Percentiles rank a stretch among this genome's conserved stretches.
Conservation (phyloP, 2,797 vertebrate species). For the Discoglossus pictus region DNA sequence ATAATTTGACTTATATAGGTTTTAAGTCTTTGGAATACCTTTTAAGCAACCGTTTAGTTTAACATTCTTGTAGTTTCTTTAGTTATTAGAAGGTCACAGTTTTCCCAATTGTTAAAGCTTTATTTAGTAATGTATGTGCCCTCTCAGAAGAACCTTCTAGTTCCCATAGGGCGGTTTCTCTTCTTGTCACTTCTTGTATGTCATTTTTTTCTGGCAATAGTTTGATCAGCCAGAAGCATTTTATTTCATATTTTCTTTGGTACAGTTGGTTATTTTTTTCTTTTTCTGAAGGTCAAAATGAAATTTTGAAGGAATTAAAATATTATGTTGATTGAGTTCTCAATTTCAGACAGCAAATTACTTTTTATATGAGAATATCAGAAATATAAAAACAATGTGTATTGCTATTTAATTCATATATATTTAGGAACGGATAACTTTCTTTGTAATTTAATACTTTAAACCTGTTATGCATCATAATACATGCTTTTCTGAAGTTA, state of each 20-base stretch:
- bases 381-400: no score
- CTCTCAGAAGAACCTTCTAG: constrained; percentile 25
- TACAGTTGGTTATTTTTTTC: constrained; percentile 44
- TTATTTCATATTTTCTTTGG: constrained; percentile 18
- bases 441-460: no score
- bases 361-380: no score
- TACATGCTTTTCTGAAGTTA: no score
- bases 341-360: no score
- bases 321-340: no score
- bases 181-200: constrained; percentile 50
- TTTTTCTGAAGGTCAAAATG: constrained; percentile 1
- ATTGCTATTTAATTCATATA: no score
- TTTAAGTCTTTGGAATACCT: no score
- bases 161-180: constrained; percentile 46
- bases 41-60: constrained; percentile 17
- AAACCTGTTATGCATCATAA: no score
- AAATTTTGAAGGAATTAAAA: constrained; percentile 33
- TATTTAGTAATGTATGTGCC: constrained; percentile 35
- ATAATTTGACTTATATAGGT: no score
- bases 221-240: constrained; percentile 50
- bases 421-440: no score
- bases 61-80: constrained; percentile 5
- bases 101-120: constrained; percentile 21
- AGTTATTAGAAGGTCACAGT: constrained; percentile 27
- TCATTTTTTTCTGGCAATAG: constrained; percentile 44